phyloP scores from a whole-genome alignment of 2,113 vertebrate species.

The Cathartes aura region DNA sequence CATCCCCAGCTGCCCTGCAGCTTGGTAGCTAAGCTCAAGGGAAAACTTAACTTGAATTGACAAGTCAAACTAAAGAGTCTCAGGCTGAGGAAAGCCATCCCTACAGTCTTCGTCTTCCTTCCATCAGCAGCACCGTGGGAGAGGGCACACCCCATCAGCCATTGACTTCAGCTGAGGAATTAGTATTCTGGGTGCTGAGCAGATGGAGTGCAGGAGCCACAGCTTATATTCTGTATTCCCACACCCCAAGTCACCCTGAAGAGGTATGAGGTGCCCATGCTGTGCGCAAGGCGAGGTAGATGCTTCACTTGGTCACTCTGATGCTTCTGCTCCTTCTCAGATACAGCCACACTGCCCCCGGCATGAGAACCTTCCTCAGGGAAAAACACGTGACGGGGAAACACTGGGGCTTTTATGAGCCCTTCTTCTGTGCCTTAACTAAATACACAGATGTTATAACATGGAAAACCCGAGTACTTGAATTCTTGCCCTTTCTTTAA shows the following conservation, averaged over 20 bases:
- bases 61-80: neutral
- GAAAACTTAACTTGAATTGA: neutral
- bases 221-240: neutral
- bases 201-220: neutral
- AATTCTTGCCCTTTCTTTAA: constrained; percentile 42
- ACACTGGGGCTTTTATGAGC: constrained; percentile 31
- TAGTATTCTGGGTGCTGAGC: neutral
- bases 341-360: neutral
- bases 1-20: neutral
- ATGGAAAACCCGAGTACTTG: constrained; percentile 22
- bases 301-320: neutral
- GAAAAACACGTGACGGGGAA: neutral
- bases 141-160: neutral
- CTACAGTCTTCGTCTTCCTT: neutral
- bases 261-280: neutral
- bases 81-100: neutral
- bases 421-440: constrained; percentile 4
- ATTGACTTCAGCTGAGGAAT: neutral
- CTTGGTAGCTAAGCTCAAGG: neutral
- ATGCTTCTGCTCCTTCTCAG: neutral
- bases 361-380: neutral
- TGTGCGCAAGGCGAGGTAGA: accelerated
- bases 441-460: constrained; percentile 57
- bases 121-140: neutral
- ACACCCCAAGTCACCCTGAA: neutral